Percentiles rank a stretch among this genome's conserved stretches.
phyloP scores from a whole-genome alignment of 2,113 vertebrate genomes.

The Cynoglossus semilaevis region DNA sequence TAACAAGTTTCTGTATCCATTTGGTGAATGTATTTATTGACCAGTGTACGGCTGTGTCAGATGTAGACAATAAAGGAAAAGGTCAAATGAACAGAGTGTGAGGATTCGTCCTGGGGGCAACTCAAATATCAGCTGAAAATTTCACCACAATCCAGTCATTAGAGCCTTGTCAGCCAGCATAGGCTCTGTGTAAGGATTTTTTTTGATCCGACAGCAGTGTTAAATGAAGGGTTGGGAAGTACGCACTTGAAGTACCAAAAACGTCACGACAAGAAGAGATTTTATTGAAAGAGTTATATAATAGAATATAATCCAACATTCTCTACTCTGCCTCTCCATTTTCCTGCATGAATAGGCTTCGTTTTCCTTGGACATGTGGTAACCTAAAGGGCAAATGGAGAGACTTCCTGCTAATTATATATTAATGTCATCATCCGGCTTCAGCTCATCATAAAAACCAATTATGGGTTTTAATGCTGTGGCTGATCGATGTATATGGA shows the following conservation, averaged over 20 bases:
- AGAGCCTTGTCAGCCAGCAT: background rate
- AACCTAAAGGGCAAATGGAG: constrained; percentile 18
- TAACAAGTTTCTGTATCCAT: background rate
- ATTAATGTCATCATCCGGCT: constrained; percentile 41
- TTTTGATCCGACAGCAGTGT: background rate
- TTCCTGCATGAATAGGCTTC: background rate
- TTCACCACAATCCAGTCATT: background rate
- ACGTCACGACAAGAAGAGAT: too few relatives aligned
- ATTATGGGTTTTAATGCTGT: constrained; percentile 3
- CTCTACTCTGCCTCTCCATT: background rate
- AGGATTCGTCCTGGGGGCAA: background rate
- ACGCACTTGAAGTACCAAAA: too few relatives aligned
- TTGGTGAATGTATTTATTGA: background rate
- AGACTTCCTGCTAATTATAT: constrained; percentile 32
- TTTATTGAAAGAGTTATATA: too few relatives aligned
- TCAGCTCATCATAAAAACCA: constrained; percentile 2
- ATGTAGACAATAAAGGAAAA: background rate
- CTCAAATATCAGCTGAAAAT: background rate
- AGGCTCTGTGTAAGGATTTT: background rate
- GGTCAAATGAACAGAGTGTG: background rate
- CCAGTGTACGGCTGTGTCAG: background rate
- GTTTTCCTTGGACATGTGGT: constrained; percentile 14
- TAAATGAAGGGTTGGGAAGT: background rate
- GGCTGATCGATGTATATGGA: constrained; percentile 5
- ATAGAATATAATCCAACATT: background rate